Evolutionary conservation across 2,113 vertebrate genomes (phyloP).

Genomic region (Gymnobelideus leadbeateri): DNA sequence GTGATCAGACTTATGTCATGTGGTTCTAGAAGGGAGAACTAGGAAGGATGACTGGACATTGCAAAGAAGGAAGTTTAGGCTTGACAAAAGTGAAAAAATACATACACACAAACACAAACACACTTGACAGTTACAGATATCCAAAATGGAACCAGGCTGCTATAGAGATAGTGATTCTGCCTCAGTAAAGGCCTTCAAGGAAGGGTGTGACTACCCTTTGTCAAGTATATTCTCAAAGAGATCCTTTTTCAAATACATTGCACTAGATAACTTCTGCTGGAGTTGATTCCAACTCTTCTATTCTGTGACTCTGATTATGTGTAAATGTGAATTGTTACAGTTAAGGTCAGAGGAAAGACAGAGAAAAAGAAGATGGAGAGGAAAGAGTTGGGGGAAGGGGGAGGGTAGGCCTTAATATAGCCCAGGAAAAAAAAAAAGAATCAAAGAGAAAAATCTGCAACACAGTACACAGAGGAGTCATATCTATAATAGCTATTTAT

Average conservation of each 20-base stretch:
- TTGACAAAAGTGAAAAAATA: too few relatives aligned
- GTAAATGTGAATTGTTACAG: background rate
- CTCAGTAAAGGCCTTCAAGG: background rate
- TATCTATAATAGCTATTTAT: background rate
- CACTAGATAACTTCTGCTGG: background rate
- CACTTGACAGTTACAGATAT: background rate
- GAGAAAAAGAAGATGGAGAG: too few relatives aligned
- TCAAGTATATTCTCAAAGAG: background rate
- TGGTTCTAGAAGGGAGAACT: background rate
- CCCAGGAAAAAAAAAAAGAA: background rate
- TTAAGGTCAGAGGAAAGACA: background rate
- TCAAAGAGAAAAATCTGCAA: background rate
- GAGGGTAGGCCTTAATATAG: background rate
- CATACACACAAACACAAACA: too few relatives aligned
- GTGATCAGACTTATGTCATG: background rate
- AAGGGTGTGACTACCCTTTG: background rate
- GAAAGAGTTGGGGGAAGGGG: too few relatives aligned
- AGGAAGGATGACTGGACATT: background rate
- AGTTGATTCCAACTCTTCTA: background rate
- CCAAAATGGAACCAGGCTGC: background rate
- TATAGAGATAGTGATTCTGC: background rate
- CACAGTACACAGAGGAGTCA: background rate
- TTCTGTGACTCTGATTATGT: background rate
- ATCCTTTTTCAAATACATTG: background rate
- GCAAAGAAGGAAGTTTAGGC: background rate